phyloP scores from a whole-genome alignment of 2,888 invertebrate genomes.

The Hemicrepidius hirtus region DNA sequence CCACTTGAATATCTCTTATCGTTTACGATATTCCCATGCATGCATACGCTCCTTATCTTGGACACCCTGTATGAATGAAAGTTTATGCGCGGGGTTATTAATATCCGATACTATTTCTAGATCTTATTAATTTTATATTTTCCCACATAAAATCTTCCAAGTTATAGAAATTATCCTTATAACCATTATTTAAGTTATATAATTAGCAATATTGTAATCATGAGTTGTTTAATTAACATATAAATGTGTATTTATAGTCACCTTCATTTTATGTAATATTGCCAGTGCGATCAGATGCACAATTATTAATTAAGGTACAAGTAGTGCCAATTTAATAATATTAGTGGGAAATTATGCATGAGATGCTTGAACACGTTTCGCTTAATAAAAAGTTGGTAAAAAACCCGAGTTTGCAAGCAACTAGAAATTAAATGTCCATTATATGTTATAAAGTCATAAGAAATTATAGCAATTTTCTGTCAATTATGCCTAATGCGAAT shows the following conservation, averaged over 20 bases:
- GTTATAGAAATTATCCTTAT: background rate
- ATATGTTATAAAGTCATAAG: constrained; percentile 66
- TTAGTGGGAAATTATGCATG: constrained; percentile 45
- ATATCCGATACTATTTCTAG: no score
- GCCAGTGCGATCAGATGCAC: constrained; percentile 11
- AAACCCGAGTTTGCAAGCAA: constrained; percentile 55
- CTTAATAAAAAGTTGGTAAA: constrained; percentile 51
- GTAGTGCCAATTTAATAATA: constrained; percentile 47
- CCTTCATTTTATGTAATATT: constrained; percentile 11
- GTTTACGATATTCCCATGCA: no score
- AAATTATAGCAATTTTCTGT: constrained; percentile 66
- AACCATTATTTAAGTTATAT: background rate
- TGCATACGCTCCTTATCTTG: no score
- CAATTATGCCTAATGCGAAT: constrained; percentile 61
- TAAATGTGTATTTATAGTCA: constrained; percentile 30
- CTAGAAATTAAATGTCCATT: constrained; percentile 66
- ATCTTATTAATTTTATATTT: background rate
- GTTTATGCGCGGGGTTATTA: no score
- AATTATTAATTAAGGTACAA: constrained; percentile 49
- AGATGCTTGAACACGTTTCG: constrained; percentile 46
- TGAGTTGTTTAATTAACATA: constrained; percentile 29
- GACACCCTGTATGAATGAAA: no score
- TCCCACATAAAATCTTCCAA: background rate
- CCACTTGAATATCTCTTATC: no score
- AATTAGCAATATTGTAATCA: constrained; percentile 12